Percentiles rank a stretch among this genome's conserved stretches.
These are phyloP conservation scores for Cotesia typhae DNA, from an alignment of 1,140 invertebrate species.

Conservation along the genomic window DNA sequence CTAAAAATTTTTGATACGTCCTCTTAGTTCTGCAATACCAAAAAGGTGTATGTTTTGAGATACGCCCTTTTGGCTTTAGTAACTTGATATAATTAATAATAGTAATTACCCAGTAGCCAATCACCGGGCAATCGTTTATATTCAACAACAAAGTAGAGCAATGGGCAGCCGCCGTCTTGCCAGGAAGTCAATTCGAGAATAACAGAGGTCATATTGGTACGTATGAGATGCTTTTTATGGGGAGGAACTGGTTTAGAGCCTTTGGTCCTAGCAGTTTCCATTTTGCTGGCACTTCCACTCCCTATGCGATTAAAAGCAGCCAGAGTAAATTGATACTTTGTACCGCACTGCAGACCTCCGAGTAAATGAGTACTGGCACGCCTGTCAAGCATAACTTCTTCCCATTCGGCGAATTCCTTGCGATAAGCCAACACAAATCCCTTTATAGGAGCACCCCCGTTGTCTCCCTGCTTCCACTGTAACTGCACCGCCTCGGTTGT, in stretches of 20 bases:
- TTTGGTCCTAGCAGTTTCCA: conserved; percentile 68
- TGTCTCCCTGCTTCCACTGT: conserved; percentile 68
- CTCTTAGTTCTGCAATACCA: too few relatives aligned
- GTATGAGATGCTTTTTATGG: conserved; percentile 64
- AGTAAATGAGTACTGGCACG: conserved; percentile 65
- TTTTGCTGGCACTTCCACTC: conserved; percentile 65
- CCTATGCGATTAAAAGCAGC: conserved; percentile 69
- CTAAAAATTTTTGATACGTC: too few relatives aligned
- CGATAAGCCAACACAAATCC: conserved; percentile 69
- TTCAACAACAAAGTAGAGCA: conserved; percentile 72
- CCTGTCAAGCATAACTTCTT: conserved; percentile 63
- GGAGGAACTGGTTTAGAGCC: conserved; percentile 69
- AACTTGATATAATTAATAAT: background rate
- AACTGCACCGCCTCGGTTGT: conserved; percentile 64
- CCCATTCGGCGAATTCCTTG: conserved; percentile 70
- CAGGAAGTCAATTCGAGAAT: conserved; percentile 71
- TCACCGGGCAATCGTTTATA: conserved; percentile 68
- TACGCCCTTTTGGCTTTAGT: background rate
- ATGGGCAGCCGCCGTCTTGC: conserved; percentile 74
- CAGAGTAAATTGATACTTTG: conserved; percentile 68
- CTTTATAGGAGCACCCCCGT: conserved; percentile 66
- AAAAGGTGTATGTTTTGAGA: too few relatives aligned
- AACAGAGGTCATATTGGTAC: conserved; percentile 71
- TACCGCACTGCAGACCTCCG: conserved; percentile 70
- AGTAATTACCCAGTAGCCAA: conserved; percentile 62